phyloP scores from a whole-genome alignment of 2,797 vertebrate species.

The Acanthurus leucopareius region DNA sequence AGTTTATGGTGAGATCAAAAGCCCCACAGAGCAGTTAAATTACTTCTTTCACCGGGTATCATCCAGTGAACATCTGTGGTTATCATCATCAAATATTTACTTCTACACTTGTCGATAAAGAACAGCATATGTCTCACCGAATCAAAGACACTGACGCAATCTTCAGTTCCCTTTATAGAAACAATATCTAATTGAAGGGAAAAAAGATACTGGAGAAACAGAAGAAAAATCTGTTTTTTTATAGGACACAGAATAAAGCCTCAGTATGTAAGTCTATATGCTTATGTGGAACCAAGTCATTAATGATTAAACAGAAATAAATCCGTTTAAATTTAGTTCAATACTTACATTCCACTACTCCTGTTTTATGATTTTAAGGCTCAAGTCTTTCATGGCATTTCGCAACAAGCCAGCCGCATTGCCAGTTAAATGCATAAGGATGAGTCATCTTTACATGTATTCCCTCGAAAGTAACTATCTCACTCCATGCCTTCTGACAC shows the following conservation, averaged over 20 bases:
- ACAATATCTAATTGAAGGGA: background rate
- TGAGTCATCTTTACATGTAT: background rate
- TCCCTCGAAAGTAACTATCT: constrained; percentile 31
- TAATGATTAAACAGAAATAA: background rate
- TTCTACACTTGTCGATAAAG: background rate
- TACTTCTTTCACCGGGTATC: background rate
- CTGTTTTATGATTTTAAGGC: background rate
- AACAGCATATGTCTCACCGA: background rate
- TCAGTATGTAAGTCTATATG: no score
- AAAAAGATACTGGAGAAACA: background rate
- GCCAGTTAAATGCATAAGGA: background rate
- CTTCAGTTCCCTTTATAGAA: background rate
- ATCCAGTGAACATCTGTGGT: background rate
- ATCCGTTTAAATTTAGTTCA: background rate
- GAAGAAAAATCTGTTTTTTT: background rate
- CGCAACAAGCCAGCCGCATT: background rate
- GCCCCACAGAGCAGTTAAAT: background rate
- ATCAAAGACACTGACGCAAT: background rate
- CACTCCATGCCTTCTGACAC: constrained; percentile 25
- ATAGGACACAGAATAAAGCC: background rate
- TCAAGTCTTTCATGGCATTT: background rate
- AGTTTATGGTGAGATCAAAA: constrained; percentile 46
- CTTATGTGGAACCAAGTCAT: background rate
- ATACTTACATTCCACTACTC: background rate
- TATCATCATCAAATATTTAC: background rate